A percentile compares a stretch with the other conserved stretches of the same genome.
Conservation (phyloP, 2,113 vertebrate species). For the Arenaria interpres region DNA sequence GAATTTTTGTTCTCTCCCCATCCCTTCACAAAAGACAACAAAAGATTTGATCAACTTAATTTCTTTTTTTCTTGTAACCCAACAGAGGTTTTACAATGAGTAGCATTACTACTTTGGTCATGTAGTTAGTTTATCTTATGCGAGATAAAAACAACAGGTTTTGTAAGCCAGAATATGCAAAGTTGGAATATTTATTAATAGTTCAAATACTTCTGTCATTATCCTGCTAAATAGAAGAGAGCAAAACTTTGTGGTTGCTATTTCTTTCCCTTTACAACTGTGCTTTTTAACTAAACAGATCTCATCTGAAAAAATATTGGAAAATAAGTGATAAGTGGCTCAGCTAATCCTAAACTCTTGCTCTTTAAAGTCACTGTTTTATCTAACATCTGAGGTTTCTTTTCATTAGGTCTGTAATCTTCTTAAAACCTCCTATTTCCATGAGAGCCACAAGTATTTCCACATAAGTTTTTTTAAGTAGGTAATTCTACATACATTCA, state of each 20-base stretch:
- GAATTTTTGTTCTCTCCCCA: background rate
- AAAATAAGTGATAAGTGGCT: background rate
- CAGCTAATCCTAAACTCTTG: background rate
- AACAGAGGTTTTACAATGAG: background rate
- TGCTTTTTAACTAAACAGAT: background rate
- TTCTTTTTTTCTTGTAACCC: background rate
- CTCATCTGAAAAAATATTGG: background rate
- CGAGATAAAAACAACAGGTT: background rate
- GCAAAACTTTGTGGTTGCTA: background rate
- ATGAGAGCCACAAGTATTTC: conserved; percentile 24
- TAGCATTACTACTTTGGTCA: background rate
- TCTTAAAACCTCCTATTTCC: conserved; percentile 8
- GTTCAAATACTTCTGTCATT: background rate
- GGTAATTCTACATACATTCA: conserved; percentile 32
- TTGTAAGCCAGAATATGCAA: background rate
- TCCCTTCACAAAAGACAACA: background rate
- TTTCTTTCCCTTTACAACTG: background rate
- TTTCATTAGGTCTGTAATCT: conserved; percentile 34
- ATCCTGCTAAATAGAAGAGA: background rate
- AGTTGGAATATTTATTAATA: background rate
- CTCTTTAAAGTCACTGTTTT: background rate
- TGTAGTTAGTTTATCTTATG: background rate
- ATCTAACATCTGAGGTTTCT: conserved; percentile 10
- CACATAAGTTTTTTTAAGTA: background rate
- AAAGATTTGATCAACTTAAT: background rate